These are phyloP conservation scores for Xiphophorus hellerii DNA, from an alignment of 2,113 vertebrate genomes.

Conservation along the genomic window DNA sequence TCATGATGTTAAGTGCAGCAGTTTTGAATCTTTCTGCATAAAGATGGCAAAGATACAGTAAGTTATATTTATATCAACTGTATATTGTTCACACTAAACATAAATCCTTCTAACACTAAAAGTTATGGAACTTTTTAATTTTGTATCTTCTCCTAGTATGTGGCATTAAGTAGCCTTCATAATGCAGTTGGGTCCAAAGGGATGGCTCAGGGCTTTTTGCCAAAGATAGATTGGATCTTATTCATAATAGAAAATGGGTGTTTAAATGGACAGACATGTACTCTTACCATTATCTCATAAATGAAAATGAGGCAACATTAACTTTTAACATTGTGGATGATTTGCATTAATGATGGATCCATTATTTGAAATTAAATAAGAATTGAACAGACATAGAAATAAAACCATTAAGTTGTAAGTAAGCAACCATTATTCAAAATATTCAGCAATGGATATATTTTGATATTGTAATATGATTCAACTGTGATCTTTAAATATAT, in stretches of 20 bases:
- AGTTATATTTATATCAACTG: not conserved
- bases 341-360: constrained; percentile 45
- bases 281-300: constrained; percentile 21
- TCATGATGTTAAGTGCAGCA: not conserved
- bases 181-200: constrained; percentile 7
- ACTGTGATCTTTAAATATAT: not conserved
- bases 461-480: constrained; percentile 11
- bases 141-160: constrained; percentile 6
- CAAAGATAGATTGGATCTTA: constrained; percentile 23
- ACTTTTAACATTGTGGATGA: constrained; percentile 44
- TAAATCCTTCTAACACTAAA: not conserved
- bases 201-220: constrained; percentile 11
- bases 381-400: constrained; percentile 30
- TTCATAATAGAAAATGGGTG: constrained; percentile 20
- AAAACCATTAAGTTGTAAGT: constrained; percentile 34
- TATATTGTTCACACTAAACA: not conserved
- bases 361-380: constrained; percentile 33
- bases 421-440: constrained; percentile 57
- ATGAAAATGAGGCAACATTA: constrained; percentile 50
- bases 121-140: not conserved
- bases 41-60: not conserved
- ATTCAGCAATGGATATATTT: constrained; percentile 2
- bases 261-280: constrained; percentile 38
- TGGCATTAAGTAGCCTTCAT: constrained; percentile 5
- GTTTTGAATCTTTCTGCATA: not conserved